Base-by-base conservation (phyloP, 2,797 vertebrate genomes). In the Mormyrops boulengeri region DNA sequence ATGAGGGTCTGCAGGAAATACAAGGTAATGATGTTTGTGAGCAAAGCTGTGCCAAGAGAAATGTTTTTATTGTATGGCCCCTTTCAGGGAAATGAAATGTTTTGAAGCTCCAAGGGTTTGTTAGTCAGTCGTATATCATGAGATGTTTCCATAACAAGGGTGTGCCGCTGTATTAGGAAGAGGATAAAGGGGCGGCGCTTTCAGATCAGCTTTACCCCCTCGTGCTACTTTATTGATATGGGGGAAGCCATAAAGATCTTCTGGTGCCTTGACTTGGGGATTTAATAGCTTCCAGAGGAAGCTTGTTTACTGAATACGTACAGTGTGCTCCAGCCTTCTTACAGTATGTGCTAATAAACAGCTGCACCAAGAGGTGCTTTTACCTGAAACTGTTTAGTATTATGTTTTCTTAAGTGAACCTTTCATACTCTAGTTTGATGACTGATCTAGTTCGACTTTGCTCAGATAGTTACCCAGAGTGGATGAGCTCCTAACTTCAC, bases 271-370 rank as follows among this genome's bases (percentile, higher is more conserved):
- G 85, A 94, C 90, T 91, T 89, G 90, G 93, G 89, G 69, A 88
- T 91, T 41, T 93, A 92, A 93, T 94, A 94, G 89, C 88, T 93
- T 93, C 91, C 93, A 95, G 92, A 93, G 90, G 89, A 87, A 89
- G 89, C 84, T 90, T 93, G 90, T 94, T 95, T 94, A 93, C 91
- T 89, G 84, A 87, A 86, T 93, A 92, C 93, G 89, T 90, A 90
- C 44, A 92, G 85, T 82, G 26, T 22, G 89, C 88, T 90, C 90
- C 90, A 53, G 30, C 62, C 88, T 91, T 92, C 89, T 93, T 93
- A n/a, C n/a, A n/a, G n/a, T n/a, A 90, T 73, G 84, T 85, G 88
- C 80, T 49, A 50, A 85, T 50, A 30, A 69, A 69, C 30, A 69
- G 66, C 41, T 85, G 17, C 3, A 34, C 82, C 41, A 50, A 50